These are phyloP conservation scores for Dipus sagitta DNA, from an alignment of 2,797 vertebrate species.

Conservation along the genomic window DNA sequence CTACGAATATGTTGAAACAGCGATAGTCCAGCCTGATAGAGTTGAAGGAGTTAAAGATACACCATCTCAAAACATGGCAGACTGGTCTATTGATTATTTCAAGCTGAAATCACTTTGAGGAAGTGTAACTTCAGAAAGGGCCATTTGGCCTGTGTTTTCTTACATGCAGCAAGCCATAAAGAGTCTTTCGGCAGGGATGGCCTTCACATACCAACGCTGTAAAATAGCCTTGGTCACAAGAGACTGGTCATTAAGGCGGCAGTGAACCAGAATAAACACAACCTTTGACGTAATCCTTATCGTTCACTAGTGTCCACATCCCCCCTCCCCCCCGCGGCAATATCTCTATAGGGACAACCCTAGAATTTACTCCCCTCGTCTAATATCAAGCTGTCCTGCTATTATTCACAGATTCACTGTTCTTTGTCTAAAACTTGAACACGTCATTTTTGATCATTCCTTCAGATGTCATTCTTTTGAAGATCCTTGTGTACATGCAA, in stretches of 20 bases:
- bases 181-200: neutral
- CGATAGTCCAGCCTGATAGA: neutral
- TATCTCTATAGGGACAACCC: neutral
- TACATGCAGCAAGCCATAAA: neutral
- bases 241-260: slow-evolving; percentile 6
- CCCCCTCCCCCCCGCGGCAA: neutral
- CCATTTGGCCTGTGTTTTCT: neutral
- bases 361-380: neutral
- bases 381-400: neutral
- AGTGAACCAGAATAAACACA: slow-evolving; percentile 33
- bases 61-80: neutral
- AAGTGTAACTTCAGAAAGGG: neutral
- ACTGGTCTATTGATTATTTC: slow-evolving; percentile 4
- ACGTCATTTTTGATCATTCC: neutral
- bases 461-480: neutral
- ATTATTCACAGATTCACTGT: neutral
- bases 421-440: neutral
- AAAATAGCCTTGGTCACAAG: slow-evolving; percentile 21
- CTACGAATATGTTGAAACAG: neutral
- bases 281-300: neutral
- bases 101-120: neutral
- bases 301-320: neutral
- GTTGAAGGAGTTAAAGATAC: neutral
- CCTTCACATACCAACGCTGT: slow-evolving; percentile 17
- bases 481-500: neutral